Base-by-base conservation (phyloP, 2,888 invertebrate genomes). In the Dromius quadrimaculatus region DNA sequence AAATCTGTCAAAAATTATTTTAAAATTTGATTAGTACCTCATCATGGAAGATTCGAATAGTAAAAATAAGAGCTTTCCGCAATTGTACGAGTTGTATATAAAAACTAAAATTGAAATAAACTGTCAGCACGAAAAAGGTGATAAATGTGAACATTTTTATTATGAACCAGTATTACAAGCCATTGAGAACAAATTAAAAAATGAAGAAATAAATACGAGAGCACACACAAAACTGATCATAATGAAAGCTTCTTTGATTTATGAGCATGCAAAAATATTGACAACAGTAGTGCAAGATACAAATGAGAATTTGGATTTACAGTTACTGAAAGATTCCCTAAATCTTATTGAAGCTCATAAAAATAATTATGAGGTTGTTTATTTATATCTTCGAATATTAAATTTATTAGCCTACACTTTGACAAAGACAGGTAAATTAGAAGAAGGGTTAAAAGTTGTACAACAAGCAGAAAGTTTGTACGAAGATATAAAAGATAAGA, bases 381-480 rank as follows among this genome's bases (percentile, higher is more conserved):
- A 87, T 76, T 82, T 88, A 70, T 81, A 86, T 38, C 80, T 88
- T 59, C 83, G 87, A 76, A 82, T 88, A 36, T 84, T 87, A 70
- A 88, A 88, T 76, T 84, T 87, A 72, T 79, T 87, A 59, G 85
- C 87, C 65, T 88, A 86, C 76, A 84, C 86, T 71, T 78, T 87
- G 1, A 85, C 87, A 0, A 87, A 87, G 76, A 77, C 85, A 57
- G 85, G 85, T 22, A 83, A 87, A 61, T 80, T 82, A 3, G 79
- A 78, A n/a, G 75, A 79, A 11, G 85, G 87, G 1, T 82, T 81
- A 71, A 82, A 84, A 5, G 81, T 87, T 36, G 79, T 88, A 8
- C 86, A 87, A 78, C 80, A 77, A 36, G 84, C 84, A 77, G 85
- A 85, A 74, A 80, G 82, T 8, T 75, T 85, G 1, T 86, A 86